Evolutionary conservation across 2,113 vertebrate genomes (phyloP).

Genomic region (Petrocephalus microphthalmus): DNA sequence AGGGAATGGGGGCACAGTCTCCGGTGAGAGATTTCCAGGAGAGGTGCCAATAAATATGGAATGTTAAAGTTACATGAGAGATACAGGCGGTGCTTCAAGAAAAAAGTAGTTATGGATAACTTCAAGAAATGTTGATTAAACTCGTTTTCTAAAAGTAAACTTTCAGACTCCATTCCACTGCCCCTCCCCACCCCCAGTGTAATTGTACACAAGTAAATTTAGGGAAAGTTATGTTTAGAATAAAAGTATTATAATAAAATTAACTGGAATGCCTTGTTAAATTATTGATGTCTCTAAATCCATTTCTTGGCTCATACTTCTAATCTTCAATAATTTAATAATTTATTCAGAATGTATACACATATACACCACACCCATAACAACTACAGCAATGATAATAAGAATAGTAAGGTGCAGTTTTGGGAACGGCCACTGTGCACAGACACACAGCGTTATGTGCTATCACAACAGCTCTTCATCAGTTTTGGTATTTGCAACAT

Average conservation of each 20-base stretch:
- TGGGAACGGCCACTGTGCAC: neutral
- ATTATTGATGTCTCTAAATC: neutral
- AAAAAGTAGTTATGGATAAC: neutral
- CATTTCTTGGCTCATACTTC: too few relatives aligned
- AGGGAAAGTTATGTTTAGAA: neutral
- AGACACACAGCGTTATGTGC: neutral
- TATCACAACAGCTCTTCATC: neutral
- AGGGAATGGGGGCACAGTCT: neutral
- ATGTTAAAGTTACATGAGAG: neutral
- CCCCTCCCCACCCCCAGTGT: neutral
- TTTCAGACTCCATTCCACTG: neutral
- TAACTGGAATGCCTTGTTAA: neutral
- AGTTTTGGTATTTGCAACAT: slow-evolving; percentile 6
- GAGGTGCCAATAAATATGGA: neutral
- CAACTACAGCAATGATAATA: neutral
- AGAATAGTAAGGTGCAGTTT: neutral
- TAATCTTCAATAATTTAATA: too few relatives aligned
- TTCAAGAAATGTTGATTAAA: neutral
- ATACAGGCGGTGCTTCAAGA: neutral
- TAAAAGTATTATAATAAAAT: neutral
- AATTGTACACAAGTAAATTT: neutral
- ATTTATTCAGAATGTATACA: neutral
- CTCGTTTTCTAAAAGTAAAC: neutral
- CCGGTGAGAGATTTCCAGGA: neutral
- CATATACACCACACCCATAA: neutral